Evolutionary conservation across 2,888 invertebrate species (phyloP).

Genomic region (Ornithoptera alexandrae): DNA sequence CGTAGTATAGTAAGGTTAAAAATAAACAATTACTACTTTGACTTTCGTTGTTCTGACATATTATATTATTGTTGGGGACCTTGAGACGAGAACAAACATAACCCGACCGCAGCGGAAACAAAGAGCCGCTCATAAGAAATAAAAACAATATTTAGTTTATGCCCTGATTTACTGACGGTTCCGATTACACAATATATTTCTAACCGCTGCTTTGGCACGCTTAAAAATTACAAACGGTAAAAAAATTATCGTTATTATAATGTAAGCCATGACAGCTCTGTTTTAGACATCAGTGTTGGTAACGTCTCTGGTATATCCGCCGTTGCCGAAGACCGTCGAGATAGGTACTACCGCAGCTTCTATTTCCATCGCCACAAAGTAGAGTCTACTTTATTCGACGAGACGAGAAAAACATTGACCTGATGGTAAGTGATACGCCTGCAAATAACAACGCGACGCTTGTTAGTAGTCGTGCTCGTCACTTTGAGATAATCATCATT

Average conservation of each 20-base stretch:
- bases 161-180: constrained; percentile 28
- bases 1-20: not conserved
- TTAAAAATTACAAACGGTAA: not conserved
- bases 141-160: constrained; percentile 36
- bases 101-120: constrained; percentile 28
- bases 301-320: not conserved
- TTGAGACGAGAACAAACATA: constrained; percentile 24
- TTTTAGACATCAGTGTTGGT: not conserved
- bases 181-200: constrained; percentile 6
- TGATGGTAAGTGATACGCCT: too few species aligned
- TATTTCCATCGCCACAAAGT: too few species aligned
- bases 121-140: constrained; percentile 31
- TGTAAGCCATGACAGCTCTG: too few species aligned
- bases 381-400: too few species aligned
- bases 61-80: constrained; percentile 6
- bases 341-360: too few species aligned
- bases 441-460: too few species aligned
- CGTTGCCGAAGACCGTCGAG: too few species aligned
- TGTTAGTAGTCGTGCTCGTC: too few species aligned
- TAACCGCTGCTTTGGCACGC: not conserved
- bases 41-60: constrained; percentile 5
- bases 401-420: too few species aligned
- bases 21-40: constrained; percentile 1
- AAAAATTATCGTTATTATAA: too few species aligned
- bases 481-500: too few species aligned